Base-by-base conservation (phyloP, 1,140 invertebrate species). In the Chymomyza costata region DNA sequence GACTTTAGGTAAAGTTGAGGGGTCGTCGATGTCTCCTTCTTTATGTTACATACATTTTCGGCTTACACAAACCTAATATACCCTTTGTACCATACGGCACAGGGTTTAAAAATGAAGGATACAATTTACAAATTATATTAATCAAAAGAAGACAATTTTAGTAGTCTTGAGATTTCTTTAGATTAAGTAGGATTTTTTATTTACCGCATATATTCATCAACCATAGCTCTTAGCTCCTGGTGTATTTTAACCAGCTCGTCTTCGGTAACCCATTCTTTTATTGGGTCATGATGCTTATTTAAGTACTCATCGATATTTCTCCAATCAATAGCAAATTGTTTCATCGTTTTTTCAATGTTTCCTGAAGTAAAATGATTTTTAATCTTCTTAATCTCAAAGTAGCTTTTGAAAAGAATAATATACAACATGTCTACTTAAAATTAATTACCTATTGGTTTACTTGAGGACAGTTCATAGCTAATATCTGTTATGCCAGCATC, bases 161-260 rank as follows among this genome's bases (percentile, higher is more conserved):
- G n/a, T n/a, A n/a, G n/a, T n/a, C n/a, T n/a, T n/a, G 25, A 28
- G 10, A 28, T 28, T 28, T 28, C 25, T 28, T 28, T 28, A 5
- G 10, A 6, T 28, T 10, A 6, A 28, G 10, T 28, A 28, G 5
- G 10, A 28, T 28, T 28, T 28, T 28, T 1, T 7, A 6, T n/a
- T 73, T 62, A 84, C 82, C 85, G 82, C 89, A 91, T 90, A 14
- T 87, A 49, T 40, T 90, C 88, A 53, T 91, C 90, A 0, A 90
- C 88, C 6, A 86, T 66, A 38, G 65, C 53, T 2, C 90, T 81
- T 14, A 89, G 78, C 53, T 90, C 87, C 25, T 89, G 44, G 58
- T 90, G 89, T 35, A 89, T 73, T 45, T 89, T 86, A 14, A 87
- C 85, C 48, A 85, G 87, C 25, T 89, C 65, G n/a, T 87, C 65